Evolutionary conservation across 2,888 invertebrate species (phyloP), one percentile per base, ranked within the genome.

Genomic region (Nebria brevicollis): DNA sequence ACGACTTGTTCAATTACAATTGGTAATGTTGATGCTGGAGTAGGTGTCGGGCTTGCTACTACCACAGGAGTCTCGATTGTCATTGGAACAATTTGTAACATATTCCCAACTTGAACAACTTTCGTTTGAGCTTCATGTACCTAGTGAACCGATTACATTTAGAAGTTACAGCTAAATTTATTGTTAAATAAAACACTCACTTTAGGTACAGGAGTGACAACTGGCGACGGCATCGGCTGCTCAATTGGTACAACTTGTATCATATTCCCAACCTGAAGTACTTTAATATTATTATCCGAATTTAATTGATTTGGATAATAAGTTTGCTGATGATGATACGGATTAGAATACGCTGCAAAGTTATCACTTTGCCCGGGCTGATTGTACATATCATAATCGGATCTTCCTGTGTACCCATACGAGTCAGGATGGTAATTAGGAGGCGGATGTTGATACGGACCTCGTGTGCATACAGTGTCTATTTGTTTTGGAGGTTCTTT

Each of bases 31-130:
- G 83, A 74, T 15, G 72, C 80, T 15, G 83, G 43, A 15, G 82
- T 75, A 6, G 77, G 66, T 41, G 26, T 54, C 26, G 81, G 68
- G 15, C 70, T 75, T 0, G 41, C 34, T 34, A 72, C 73, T 64
- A 77, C 68, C 41, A 68, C 25, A 34, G 74, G 64, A 11, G 76
- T 72, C 4, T 77, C 73, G 6, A 85, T 82, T 65, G 90, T 90
- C 15, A 89, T 89, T 6, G 92, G 93, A 15, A 92, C 91, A 41
- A 93, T 92, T 87, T 92, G 92, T 65, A 93, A 87, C 87, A 93
- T 91, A 85, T 93, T 92, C 8, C 92, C 93, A 26, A 92, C 91
- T 90, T 92, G 89, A 15, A 90, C 86, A 73, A 89, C 86, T 83
- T 86, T 85, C 80, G 86, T 86, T 2, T 82, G 81, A 15, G 78